Base-by-base conservation (phyloP, 1,140 invertebrate genomes). In the Plodia interpunctella region DNA sequence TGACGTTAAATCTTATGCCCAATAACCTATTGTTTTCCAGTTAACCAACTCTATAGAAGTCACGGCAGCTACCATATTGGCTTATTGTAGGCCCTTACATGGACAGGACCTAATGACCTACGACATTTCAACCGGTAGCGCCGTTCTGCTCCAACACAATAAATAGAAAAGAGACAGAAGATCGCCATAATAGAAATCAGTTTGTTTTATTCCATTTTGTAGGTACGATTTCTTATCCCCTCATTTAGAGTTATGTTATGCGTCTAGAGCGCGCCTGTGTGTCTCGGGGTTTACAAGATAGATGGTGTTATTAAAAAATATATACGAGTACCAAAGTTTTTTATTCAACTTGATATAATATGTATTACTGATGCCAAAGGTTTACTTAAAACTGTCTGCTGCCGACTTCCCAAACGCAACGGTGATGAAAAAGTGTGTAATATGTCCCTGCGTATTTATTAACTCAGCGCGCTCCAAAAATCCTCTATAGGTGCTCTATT, bases 91-190 rank as follows among this genome's bases (percentile, higher is more conserved):
- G 74, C 68, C 85, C 82, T 51, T 84, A 88, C 74, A 87, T 79
- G 82, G 83, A 66, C 56, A 57, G 80, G 74, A 88, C 85, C 85
- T 88, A 85, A 87, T 86, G 85, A 88, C 85, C 85, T 88, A 80
- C 75, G 83, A 88, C 85, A 83, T 88, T 88, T 88, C 79, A 87
- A 83, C 80, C 74, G 66, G 62, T 82, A 72, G 35, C 62, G 49
- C 65, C 18, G 55, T 85, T 82, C 74, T 60, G 51, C 62, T 85
- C 74, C 65, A 58, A 57, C 57, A 10, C 30, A n/a, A 32, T 57
- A 68, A 49, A 76, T 49, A 66, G 53, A 72, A 87, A 59, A 66
- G 57, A 64, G 72, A 82, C 21, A 65, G 53, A 55, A 54, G 73
- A 84, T 74, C 60, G 55, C 80, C 76, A 83, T 85, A 83, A 84